Evolutionary conservation across 2,888 invertebrate species (phyloP).

Genomic region (Cremastinae sp.): DNA sequence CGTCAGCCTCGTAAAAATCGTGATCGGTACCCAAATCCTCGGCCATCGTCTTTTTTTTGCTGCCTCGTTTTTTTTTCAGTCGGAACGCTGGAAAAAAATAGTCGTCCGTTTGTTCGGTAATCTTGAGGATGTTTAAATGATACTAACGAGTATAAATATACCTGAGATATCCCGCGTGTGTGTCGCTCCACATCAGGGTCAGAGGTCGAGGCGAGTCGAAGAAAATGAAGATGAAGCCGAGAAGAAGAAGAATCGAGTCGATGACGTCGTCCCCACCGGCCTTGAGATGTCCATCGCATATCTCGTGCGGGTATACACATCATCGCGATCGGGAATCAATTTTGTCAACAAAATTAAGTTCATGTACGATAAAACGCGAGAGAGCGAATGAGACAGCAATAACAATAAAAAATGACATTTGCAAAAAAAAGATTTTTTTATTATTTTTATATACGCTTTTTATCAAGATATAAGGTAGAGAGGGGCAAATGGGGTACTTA

Average conservation of each 20-base stretch:
- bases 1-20: constrained; percentile 2
- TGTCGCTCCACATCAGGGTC: constrained; percentile 45
- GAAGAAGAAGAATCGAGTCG: neutral
- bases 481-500: too few species aligned
- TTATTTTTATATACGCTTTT: too few species aligned
- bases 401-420: too few species aligned
- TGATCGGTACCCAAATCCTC: neutral
- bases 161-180: constrained; percentile 26
- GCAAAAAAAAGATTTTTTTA: too few species aligned
- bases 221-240: constrained; percentile 48
- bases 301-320: constrained; percentile 14
- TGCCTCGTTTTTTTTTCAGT: neutral
- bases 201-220: constrained; percentile 63
- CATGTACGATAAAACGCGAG: constrained; percentile 25
- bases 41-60: neutral
- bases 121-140: constrained; percentile 59
- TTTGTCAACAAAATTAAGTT: constrained; percentile 53
- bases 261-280: constrained; percentile 14
- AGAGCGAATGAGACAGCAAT: too few species aligned
- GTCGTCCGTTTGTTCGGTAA: constrained; percentile 45
- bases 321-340: constrained; percentile 39
- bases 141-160: constrained; percentile 65
- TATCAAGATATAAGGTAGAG: too few species aligned
- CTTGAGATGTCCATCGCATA: constrained; percentile 44
- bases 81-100: constrained; percentile 10